Base-by-base conservation (phyloP, 2,888 invertebrate genomes). In the Leistus spinibarbis region DNA sequence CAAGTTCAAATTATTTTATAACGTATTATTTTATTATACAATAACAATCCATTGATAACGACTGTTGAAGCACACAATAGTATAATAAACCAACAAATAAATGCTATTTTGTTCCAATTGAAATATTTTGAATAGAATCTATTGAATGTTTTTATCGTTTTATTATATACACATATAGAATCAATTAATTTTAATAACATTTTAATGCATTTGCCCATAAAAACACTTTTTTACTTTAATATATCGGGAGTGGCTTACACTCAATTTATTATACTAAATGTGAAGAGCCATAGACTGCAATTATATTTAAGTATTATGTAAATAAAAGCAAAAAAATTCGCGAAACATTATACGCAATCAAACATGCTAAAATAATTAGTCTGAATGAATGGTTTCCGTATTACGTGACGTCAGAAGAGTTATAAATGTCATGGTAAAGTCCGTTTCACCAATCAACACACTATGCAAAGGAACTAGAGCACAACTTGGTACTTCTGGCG, bases 351-450 rank as follows among this genome's bases (percentile, higher is more conserved):
- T 17, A 60, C 10, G 20, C 60, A 60, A 17, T 60, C 19, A 20
- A 22, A 40, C 23, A 62, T 62, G 69, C 53, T 62, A 69, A 69
- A 40, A 60, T 69, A 69, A 69, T 69, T 69, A 69, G 57, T 40
- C 62, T n/a, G 40, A 69, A 69, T 69, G 40, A 69, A 40, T 53
- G n/a, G 62, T 62, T 69, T 69, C 69, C 69, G 60, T 40, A 62
- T 62, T 60, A 62, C 40, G 40, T 40, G 40, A 40, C 40, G 40
- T 40, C 40, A 40, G 40, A 40, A 40, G 40, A 53, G 20, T 69
- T 7, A 62, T 57, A 56, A 69, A 69, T 22, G 57, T 24, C 69
- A 67, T 69, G 69, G 23, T 69, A 23, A 17, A 23, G 64, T 24
- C 66, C 24, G 19, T 9, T 53, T 53, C 22, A 57, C 57, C 17